Base-by-base conservation (phyloP, 2,797 vertebrate genomes). In the Margarornis squamiger region DNA sequence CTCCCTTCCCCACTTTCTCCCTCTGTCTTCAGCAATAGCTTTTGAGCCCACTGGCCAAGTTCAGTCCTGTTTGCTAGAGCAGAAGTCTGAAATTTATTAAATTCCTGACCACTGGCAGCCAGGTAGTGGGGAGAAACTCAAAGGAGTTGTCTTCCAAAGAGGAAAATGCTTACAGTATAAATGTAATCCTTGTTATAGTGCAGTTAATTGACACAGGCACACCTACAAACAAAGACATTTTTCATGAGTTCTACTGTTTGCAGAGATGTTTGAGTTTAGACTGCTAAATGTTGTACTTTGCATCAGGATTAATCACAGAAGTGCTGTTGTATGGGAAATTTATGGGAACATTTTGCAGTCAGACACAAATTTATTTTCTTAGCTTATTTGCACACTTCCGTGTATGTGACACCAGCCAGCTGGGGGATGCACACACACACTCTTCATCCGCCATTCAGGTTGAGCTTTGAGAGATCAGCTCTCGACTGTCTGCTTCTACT, bases 301-400 rank as follows among this genome's bases (percentile, higher is more conserved):
- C 48, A 79, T 84, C 62, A 76, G 55, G 45, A 84, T 86, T 86
- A 90, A 81, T 93, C 83, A 81, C 43, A 65, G 23, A 52, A 80
- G 38, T 23, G 41, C 51, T 79, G 9, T 70, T 72, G 23, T 41
- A 19, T 4, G 58, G 62, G 29, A 86, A 73, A 58, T 80, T 80
- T 49, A 80, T 80, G 38, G 66, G 52, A 80, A 46, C 7, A 0
- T 86, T 94, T 86, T 92, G 41, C 51, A 84, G 62, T 58, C 34
- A 49, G 80, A 61, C 6, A 2, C 88, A 29, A n/a, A 61, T 77
- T 94, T 95, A 61, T 93, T 88, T 86, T 92, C 83, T 58, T 90
- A 76, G 3, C n/a, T 61, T 82, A 41, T 55, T 85, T 93, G 26
- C 63, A 39, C 19, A 1, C 30, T 73, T 55, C 54, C 46, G 19